Base-by-base conservation (phyloP, 2,113 vertebrate genomes). In the Callospermophilus lateralis region DNA sequence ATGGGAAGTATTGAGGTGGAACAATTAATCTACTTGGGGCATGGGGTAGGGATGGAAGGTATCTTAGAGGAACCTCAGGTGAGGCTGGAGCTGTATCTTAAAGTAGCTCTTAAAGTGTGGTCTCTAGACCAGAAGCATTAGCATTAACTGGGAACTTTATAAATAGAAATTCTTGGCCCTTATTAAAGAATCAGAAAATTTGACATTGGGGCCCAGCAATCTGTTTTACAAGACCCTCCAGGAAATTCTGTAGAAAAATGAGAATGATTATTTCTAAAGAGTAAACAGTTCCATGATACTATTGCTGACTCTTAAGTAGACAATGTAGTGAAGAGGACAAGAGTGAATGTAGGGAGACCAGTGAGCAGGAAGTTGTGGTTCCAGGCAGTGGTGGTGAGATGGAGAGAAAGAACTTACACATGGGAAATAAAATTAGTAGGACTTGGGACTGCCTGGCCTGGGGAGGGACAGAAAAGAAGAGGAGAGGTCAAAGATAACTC, bases 381-480 rank as follows among this genome's bases (percentile, higher is more conserved):
- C 65, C 11, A 77, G 84, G 72, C 48, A 81, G 73, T 89, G 42
- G 78, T 79, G 85, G 19, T 81, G 48, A 93, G 74, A 86, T 86
- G 42, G 32, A 92, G 72, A 96, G 53, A 63, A 68, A 55, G 79
- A 84, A 32, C 16, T 88, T 95, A 63, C 92, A 89, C 68, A 76
- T 22, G 84, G 88, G 39, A 84, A 92, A 63, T 92, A 85, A 94
- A 84, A 65, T 95, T 70, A 79, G 58, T 67, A 85, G 61, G 53
- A 80, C 68, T 84, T 94, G 61, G 73, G 51, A 81, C 73, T 89
- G 5, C 78, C 24, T 90, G 67, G 28, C n/a, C 77, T 30, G 8
- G 42, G 19, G 42, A 63, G 8, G 61, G 78, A 42, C 19, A 16
- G 70, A 80, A 80, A 80, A 92, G 73, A 65, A 89, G 65, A 65